A percentile compares a stretch with the other conserved stretches of the same genome.
Conservation (phyloP, 2,888 invertebrate genomes). For the Hetaerina titia region DNA sequence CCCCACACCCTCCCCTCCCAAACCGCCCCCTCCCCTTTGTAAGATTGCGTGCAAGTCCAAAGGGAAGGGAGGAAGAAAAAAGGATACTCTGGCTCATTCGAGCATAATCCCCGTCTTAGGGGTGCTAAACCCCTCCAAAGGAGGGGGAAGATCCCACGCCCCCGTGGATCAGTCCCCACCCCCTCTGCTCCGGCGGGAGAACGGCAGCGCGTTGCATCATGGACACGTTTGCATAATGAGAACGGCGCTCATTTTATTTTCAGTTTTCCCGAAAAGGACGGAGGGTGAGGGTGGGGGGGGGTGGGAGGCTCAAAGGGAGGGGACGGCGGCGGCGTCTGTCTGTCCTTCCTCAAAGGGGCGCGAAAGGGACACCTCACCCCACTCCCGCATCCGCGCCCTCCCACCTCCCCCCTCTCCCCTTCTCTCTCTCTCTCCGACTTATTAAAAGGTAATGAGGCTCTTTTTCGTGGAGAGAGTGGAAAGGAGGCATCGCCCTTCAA, state of each 20-base stretch:
- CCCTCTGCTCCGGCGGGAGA: not conserved
- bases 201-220: not conserved
- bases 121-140: not conserved
- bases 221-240: not conserved
- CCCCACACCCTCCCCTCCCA: no score
- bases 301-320: not conserved
- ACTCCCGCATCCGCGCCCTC: not conserved
- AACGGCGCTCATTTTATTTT: not conserved
- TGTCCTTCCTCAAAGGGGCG: not conserved
- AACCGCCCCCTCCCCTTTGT: no score
- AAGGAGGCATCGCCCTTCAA: not conserved
- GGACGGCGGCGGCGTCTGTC: not conserved
- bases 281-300: not conserved
- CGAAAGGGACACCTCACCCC: not conserved
- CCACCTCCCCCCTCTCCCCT: not conserved
- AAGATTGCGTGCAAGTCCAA: no score
- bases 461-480: not conserved
- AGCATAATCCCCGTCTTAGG: not conserved
- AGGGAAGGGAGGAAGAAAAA: not conserved
- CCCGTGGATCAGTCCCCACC: not conserved
- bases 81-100: not conserved
- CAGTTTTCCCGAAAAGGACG: not conserved
- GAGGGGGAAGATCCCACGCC: not conserved
- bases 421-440: slow-evolving; percentile 1
- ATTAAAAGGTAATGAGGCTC: slow-evolving; percentile 11